Conservation (phyloP, 2,113 vertebrate genomes). For the Todiramphus chloris region DNA sequence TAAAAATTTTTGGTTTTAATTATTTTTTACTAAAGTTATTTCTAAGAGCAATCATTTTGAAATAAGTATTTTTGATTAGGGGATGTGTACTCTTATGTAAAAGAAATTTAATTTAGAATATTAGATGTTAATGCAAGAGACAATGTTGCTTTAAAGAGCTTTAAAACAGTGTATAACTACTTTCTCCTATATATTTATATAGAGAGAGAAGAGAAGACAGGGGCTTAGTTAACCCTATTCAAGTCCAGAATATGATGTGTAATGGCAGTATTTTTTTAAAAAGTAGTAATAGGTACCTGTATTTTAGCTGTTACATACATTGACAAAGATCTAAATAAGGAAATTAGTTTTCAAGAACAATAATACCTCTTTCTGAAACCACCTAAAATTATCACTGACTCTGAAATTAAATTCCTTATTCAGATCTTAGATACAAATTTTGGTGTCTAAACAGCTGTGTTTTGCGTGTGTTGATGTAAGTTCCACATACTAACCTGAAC, state of each 20-base stretch:
- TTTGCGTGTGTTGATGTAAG: neutral
- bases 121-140: neutral
- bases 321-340: neutral
- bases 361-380: neutral
- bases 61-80: neutral
- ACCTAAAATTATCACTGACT: neutral
- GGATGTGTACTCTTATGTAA: neutral
- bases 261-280: neutral
- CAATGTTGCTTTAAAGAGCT: neutral
- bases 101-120: neutral
- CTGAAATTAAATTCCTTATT: neutral
- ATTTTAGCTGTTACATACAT: neutral
- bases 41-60: neutral
- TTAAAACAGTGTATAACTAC: neutral
- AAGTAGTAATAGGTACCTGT: neutral
- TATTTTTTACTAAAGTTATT: neutral
- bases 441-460: neutral
- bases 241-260: neutral
- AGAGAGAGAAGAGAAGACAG: neutral
- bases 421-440: neutral
- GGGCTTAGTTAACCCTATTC: neutral
- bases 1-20: neutral
- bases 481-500: neutral
- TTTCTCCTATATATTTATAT: neutral
- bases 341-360: neutral